Conservation (phyloP, 2,797 vertebrate species). For the Sylvilagus floridanus region DNA sequence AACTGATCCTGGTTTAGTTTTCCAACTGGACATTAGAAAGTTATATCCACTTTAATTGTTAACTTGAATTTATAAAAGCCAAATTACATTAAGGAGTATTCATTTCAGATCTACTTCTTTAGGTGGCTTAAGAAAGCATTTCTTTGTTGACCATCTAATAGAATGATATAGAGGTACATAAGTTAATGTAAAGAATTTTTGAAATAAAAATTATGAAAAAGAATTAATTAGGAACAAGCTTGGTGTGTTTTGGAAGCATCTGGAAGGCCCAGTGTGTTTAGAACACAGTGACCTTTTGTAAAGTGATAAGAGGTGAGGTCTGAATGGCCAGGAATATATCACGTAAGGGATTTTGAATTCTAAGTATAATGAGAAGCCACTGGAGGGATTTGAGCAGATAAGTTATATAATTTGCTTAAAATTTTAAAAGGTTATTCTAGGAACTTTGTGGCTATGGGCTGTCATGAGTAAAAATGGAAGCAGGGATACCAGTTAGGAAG, state of each 20-base stretch:
- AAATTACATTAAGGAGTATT: slow-evolving; percentile 48
- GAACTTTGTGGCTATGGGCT: slow-evolving; percentile 8
- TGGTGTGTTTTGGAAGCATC: slow-evolving; percentile 1
- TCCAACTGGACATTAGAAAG: slow-evolving; percentile 38
- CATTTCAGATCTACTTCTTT: slow-evolving; percentile 54
- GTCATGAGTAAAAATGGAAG: slow-evolving; percentile 20
- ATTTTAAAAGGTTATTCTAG: slow-evolving; percentile 45
- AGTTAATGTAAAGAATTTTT: slow-evolving; percentile 62
- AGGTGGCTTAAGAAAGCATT: slow-evolving; percentile 41
- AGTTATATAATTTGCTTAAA: slow-evolving; percentile 18
- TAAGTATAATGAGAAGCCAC: neutral
- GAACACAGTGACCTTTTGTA: neutral
- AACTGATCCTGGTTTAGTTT: slow-evolving; percentile 55
- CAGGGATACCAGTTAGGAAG: neutral
- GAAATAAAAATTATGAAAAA: slow-evolving; percentile 26
- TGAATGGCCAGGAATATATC: neutral
- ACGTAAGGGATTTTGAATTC: neutral
- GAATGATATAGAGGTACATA: slow-evolving; percentile 19
- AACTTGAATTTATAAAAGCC: slow-evolving; percentile 55
- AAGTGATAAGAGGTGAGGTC: neutral
- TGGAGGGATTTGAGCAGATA: slow-evolving; percentile 3
- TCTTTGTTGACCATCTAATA: slow-evolving; percentile 43
- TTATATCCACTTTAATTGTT: slow-evolving; percentile 44
- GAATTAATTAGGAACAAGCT: slow-evolving; percentile 2
- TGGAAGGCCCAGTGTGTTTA: neutral